These are phyloP conservation scores for Drosophila rhopaloa DNA, from an alignment of 1,140 invertebrate species.

Conservation along the genomic window DNA sequence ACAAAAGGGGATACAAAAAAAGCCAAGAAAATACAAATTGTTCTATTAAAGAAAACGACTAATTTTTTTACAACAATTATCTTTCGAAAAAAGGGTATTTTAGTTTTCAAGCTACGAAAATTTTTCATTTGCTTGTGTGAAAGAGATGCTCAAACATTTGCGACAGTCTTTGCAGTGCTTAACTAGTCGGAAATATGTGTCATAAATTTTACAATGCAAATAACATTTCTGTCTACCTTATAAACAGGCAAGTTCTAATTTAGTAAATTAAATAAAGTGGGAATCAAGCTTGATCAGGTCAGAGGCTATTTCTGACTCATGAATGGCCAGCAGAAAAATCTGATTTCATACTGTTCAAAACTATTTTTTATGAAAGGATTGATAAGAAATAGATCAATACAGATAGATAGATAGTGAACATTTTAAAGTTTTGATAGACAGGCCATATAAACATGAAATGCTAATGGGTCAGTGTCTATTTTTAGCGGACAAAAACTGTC, in stretches of 20 bases:
- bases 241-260: conserved; percentile 20
- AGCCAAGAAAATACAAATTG: too few species aligned
- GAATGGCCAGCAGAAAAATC: conserved; percentile 2
- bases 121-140: neutral
- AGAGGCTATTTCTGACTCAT: conserved; percentile 26
- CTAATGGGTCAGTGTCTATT: conserved; percentile 34
- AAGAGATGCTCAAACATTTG: conserved; percentile 17
- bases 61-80: neutral
- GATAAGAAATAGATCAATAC: conserved; percentile 4
- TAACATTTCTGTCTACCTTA: conserved; percentile 5
- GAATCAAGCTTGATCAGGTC: conserved; percentile 6
- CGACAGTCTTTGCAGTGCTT: neutral
- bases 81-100: neutral
- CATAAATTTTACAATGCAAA: conserved; percentile 26
- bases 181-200: conserved; percentile 30
- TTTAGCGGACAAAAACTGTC: conserved; percentile 15
- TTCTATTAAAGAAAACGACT: too few species aligned
- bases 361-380: neutral
- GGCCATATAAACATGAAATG: neutral
- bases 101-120: neutral
- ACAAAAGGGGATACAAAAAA: too few species aligned
- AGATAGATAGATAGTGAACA: neutral
- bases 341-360: conserved; percentile 1
- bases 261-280: conserved; percentile 7
- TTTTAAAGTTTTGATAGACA: conserved; percentile 1